Percentiles rank a stretch among this genome's conserved stretches.
Evolutionary conservation across 2,888 invertebrate genomes (phyloP).

Genomic region (Drosophila paramelanica): DNA sequence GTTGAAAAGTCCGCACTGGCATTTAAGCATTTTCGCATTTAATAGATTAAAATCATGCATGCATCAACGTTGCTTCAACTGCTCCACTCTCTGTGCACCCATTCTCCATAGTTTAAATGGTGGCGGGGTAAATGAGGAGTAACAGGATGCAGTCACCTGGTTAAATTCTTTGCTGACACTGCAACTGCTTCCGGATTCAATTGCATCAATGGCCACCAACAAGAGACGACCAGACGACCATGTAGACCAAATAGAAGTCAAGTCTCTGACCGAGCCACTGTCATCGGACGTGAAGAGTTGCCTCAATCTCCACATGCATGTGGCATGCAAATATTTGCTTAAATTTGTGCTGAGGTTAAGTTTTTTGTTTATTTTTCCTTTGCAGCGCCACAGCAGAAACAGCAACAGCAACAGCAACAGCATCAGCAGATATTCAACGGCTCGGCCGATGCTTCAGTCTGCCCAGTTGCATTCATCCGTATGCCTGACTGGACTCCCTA

Average conservation of each 20-base stretch:
- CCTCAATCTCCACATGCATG: conserved; percentile 66
- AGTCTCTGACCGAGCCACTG: conserved; percentile 37
- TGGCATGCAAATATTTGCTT: conserved; percentile 84
- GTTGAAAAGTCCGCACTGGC: conserved; percentile 43
- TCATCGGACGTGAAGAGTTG: conserved; percentile 56
- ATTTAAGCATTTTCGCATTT: conserved; percentile 66
- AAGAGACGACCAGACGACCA: conserved; percentile 17
- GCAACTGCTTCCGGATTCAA: conserved; percentile 76
- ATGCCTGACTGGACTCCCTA: conserved; percentile 44
- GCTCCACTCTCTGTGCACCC: conserved; percentile 1
- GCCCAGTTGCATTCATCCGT: conserved; percentile 44
- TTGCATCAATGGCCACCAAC: conserved; percentile 61
- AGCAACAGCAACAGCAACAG: conserved; percentile 10
- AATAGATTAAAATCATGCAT: conserved; percentile 78
- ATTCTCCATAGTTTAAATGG: conserved; percentile 1
- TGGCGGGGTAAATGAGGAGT: not conserved
- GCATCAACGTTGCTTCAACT: conserved; percentile 45
- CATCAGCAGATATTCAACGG: conserved; percentile 63
- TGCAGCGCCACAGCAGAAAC: conserved; percentile 25
- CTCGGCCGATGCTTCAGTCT: conserved; percentile 50
- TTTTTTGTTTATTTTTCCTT: conserved; percentile 77
- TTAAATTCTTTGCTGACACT: conserved; percentile 73
- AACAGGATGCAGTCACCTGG: conserved; percentile 61
- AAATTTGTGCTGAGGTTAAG: conserved; percentile 84
- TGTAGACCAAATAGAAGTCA: conserved; percentile 53